phyloP scores from a whole-genome alignment of 2,888 invertebrate species.

The Acleris holmiana region DNA sequence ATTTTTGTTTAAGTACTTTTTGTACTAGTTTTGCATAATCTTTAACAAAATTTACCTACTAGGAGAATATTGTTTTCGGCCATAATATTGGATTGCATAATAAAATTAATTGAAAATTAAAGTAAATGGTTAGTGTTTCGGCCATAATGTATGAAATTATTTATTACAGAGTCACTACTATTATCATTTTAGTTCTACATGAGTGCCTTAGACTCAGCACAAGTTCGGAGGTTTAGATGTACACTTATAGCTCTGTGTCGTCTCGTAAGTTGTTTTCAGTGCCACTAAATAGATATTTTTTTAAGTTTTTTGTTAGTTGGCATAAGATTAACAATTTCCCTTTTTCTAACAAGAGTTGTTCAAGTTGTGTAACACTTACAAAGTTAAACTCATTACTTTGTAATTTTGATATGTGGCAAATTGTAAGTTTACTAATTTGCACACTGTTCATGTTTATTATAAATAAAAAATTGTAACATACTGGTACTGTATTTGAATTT shows the following conservation, averaged over 20 bases:
- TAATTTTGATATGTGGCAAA: slow-evolving; percentile 58
- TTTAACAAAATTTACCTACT: slow-evolving; percentile 38
- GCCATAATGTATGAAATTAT: slow-evolving; percentile 29
- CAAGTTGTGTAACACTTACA: slow-evolving; percentile 55
- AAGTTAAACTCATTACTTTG: slow-evolving; percentile 49
- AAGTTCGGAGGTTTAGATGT: slow-evolving; percentile 56
- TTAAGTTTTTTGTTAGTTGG: slow-evolving; percentile 64
- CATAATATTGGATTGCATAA: slow-evolving; percentile 39
- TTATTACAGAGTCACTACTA: slow-evolving; percentile 32
- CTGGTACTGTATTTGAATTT: slow-evolving; percentile 42
- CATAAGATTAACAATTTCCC: slow-evolving; percentile 61
- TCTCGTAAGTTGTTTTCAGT: slow-evolving; percentile 57
- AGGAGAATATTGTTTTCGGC: slow-evolving; percentile 41
- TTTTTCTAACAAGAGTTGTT: slow-evolving; percentile 58
- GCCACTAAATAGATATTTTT: slow-evolving; percentile 63
- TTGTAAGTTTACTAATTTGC: slow-evolving; percentile 72
- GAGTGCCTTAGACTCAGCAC: slow-evolving; percentile 72
- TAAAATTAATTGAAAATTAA: slow-evolving; percentile 24
- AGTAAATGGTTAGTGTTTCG: slow-evolving; percentile 23
- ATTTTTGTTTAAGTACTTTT: slow-evolving; percentile 22
- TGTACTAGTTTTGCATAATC: slow-evolving; percentile 32
- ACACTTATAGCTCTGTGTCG: slow-evolving; percentile 47
- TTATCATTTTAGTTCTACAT: slow-evolving; percentile 37
- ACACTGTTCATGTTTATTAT: slow-evolving; percentile 81
- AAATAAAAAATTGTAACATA: slow-evolving; percentile 69